Conservation (phyloP, 2,797 vertebrate species). For the Thalassophryne amazonica region DNA sequence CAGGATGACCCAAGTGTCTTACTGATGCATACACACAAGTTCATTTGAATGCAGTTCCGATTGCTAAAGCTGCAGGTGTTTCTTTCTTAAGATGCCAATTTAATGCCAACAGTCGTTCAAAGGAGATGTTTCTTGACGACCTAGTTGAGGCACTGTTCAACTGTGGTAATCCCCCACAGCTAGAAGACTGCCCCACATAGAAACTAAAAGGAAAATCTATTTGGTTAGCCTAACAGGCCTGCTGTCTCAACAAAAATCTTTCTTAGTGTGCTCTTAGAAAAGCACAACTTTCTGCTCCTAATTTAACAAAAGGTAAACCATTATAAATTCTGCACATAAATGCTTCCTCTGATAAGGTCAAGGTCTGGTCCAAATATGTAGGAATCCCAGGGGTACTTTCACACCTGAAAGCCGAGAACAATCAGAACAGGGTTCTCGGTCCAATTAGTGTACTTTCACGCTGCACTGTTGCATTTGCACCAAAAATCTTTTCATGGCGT, state of each 20-base stretch:
- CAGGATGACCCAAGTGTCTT: constrained; percentile 45
- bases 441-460: too few relatives aligned
- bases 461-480: too few relatives aligned
- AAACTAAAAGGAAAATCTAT: constrained; percentile 35
- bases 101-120: constrained; percentile 54
- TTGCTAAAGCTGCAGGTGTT: constrained; percentile 45
- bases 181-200: constrained; percentile 22
- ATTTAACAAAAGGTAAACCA: too few relatives aligned
- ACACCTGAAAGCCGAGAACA: too few relatives aligned
- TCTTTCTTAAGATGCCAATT: constrained; percentile 50
- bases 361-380: too few relatives aligned
- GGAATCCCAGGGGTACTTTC: too few relatives aligned
- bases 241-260: neutral
- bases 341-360: too few relatives aligned
- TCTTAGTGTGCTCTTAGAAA: too few relatives aligned
- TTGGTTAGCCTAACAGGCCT: constrained; percentile 19
- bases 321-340: too few relatives aligned
- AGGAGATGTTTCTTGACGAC: constrained; percentile 50
- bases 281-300: too few relatives aligned
- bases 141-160: constrained; percentile 53
- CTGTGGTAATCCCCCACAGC: constrained; percentile 25
- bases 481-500: too few relatives aligned
- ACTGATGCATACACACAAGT: constrained; percentile 53
- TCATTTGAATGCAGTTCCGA: constrained; percentile 50
- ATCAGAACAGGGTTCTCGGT: too few relatives aligned